phyloP scores from a whole-genome alignment of 2,797 vertebrate species.

The Pitangus sulphuratus region DNA sequence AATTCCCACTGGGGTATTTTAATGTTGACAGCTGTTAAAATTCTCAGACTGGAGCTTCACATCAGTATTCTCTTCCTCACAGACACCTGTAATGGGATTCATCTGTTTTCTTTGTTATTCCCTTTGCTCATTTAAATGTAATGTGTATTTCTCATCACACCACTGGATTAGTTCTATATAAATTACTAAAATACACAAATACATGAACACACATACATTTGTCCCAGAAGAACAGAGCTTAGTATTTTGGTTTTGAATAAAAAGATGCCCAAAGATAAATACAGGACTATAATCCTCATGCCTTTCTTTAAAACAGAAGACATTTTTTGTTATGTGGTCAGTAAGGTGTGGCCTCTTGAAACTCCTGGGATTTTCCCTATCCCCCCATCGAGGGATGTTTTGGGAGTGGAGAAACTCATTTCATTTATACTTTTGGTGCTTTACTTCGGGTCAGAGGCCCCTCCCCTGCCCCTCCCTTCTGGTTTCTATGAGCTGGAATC shows the following conservation, averaged over 20 bases:
- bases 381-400: background rate
- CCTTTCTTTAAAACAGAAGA: background rate
- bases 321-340: background rate
- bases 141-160: conserved; percentile 60
- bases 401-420: background rate
- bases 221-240: background rate
- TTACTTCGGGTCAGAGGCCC: background rate
- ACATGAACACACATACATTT: background rate
- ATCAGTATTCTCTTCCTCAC: conserved; percentile 57
- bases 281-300: background rate
- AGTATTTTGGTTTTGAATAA: background rate
- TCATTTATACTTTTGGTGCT: background rate
- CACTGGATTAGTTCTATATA: conserved; percentile 43
- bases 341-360: background rate
- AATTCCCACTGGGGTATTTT: conserved; percentile 65
- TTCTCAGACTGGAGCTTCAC: conserved; percentile 68
- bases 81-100: conserved; percentile 73
- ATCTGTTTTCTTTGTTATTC: conserved; percentile 71
- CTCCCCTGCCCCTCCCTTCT: background rate
- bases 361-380: background rate
- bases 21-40: conserved; percentile 75
- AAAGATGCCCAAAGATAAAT: background rate
- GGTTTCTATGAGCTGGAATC: background rate
- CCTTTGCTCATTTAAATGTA: conserved; percentile 70
- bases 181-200: conserved; percentile 6